Conservation (phyloP, 2,888 invertebrate species). For the Agonopterix subpropinquella region DNA sequence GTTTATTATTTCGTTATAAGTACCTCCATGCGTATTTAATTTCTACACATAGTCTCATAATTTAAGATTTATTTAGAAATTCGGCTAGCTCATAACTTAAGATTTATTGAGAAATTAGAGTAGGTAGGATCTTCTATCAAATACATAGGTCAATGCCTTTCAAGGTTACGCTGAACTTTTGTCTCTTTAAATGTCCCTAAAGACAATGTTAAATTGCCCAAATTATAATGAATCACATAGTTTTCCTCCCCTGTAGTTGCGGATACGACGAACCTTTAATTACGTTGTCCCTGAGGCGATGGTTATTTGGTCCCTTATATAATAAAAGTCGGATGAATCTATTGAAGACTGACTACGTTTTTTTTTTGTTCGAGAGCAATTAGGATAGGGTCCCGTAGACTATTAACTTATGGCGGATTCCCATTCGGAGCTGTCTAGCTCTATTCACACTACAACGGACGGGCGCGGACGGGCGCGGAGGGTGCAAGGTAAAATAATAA, state of each 20-base stretch:
- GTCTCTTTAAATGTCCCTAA: neutral
- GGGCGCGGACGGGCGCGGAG: too few species aligned
- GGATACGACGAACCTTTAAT: neutral
- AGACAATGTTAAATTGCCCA: slow-evolving; percentile 6
- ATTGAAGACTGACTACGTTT: too few species aligned
- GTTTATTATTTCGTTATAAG: too few species aligned
- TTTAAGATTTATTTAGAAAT: neutral
- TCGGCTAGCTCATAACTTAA: neutral
- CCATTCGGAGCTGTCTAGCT: too few species aligned
- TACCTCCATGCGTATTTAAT: neutral
- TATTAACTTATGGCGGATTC: too few species aligned
- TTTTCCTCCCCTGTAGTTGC: neutral
- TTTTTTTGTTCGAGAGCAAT: neutral
- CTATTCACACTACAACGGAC: too few species aligned
- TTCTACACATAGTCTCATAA: neutral
- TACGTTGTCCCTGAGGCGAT: slow-evolving; percentile 3
- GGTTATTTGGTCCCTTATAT: neutral
- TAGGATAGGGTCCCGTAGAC: neutral
- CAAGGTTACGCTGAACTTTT: neutral
- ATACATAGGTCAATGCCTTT: neutral
- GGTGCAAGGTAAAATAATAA: too few species aligned
- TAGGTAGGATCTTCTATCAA: neutral
- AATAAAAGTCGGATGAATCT: neutral
- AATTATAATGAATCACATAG: slow-evolving; percentile 8
- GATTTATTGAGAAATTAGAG: neutral